Conservation (phyloP, 2,797 vertebrate species). For the Sebastolobus alascanus region DNA sequence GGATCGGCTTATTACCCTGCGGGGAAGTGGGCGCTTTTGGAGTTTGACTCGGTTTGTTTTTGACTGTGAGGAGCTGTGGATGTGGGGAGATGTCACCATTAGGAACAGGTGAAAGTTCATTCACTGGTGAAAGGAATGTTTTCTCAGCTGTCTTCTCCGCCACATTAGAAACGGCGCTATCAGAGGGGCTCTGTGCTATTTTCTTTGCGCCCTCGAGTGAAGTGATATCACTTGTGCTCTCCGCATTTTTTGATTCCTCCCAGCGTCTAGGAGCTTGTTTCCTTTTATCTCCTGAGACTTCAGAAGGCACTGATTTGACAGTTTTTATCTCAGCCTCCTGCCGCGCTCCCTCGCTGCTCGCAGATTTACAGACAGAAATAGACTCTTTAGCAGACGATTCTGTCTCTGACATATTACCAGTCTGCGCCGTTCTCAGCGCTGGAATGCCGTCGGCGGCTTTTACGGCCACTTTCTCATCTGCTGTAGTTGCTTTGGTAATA, state of each 20-base stretch:
- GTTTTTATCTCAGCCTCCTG: conserved; percentile 2
- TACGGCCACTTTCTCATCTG: conserved; percentile 38
- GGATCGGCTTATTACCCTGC: conserved; percentile 52
- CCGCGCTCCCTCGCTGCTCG: neutral
- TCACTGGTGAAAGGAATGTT: neutral
- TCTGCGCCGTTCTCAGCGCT: neutral
- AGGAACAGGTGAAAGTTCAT: conserved; percentile 34
- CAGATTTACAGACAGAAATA: conserved; percentile 30
- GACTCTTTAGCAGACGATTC: conserved; percentile 1
- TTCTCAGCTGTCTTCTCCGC: conserved; percentile 35
- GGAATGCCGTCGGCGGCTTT: conserved; percentile 39
- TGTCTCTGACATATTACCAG: conserved; percentile 9
- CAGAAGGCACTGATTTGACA: conserved; percentile 26
- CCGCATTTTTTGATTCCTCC: conserved; percentile 22
- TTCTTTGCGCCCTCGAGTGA: conserved; percentile 23
- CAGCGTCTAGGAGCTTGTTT: conserved; percentile 2
- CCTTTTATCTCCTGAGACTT: conserved; percentile 22
- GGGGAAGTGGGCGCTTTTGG: conserved; percentile 36
- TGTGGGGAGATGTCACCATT: conserved; percentile 41
- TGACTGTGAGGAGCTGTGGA: conserved; percentile 10
- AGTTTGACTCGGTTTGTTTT: conserved; percentile 43
- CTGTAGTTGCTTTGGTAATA: conserved; percentile 38
- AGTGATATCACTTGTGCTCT: conserved; percentile 5
- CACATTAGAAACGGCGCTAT: neutral
- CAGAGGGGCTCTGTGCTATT: conserved; percentile 6